phyloP scores from a whole-genome alignment of 1,140 invertebrate species.

The Hormaphis cornu region DNA sequence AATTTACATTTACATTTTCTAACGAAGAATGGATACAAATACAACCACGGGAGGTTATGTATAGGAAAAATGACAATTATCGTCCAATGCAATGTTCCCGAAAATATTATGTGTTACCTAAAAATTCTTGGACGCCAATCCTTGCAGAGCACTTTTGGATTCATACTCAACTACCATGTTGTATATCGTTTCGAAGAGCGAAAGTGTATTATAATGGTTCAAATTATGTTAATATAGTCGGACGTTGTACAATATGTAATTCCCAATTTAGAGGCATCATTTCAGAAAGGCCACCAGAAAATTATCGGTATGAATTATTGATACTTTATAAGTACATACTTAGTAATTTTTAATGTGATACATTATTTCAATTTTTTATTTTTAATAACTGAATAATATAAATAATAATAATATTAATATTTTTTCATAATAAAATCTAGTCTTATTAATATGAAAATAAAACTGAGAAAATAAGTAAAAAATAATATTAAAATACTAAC shows the following conservation, averaged over 20 bases:
- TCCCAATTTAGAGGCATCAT: background rate
- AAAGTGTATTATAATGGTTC: background rate
- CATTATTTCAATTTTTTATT: too few species aligned
- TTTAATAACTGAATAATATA: too few species aligned
- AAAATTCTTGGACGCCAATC: background rate
- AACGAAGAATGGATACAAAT: background rate
- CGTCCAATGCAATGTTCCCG: background rate
- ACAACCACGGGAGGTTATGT: background rate
- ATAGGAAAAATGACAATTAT: background rate
- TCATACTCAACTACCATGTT: background rate
- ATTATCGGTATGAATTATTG: background rate
- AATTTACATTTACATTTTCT: background rate
- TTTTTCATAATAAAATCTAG: too few species aligned
- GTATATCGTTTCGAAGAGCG: background rate
- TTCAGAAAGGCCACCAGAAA: background rate
- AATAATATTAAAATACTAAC: too few species aligned
- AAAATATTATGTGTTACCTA: background rate
- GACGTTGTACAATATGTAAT: background rate
- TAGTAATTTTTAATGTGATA: too few species aligned
- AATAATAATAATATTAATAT: too few species aligned
- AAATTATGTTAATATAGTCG: background rate
- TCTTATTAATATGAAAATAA: too few species aligned
- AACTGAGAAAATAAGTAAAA: too few species aligned
- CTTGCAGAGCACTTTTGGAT: too few species aligned
- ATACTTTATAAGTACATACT: too few species aligned